Evolutionary conservation across 2,888 invertebrate species (phyloP).

Genomic region (Tenthredo livida): DNA sequence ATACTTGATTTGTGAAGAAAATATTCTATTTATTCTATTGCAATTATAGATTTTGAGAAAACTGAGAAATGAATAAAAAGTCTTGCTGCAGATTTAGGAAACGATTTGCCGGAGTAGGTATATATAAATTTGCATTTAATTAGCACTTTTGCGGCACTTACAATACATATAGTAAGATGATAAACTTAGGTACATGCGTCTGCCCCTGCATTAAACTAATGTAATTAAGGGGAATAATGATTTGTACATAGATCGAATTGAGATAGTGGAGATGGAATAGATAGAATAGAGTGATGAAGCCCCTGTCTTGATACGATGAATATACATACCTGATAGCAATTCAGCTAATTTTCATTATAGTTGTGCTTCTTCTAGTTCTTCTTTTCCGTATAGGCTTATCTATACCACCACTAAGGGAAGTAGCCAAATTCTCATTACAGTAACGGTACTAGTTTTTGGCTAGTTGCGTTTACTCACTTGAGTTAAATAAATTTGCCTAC

Average conservation of each 20-base stretch:
- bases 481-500: constrained; percentile 16
- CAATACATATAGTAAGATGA: neutral
- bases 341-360: neutral
- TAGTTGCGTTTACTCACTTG: neutral
- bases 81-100: neutral
- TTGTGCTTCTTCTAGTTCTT: too few species aligned
- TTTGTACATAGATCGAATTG: constrained; percentile 4
- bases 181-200: neutral
- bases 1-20: neutral
- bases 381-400: too few species aligned
- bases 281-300: neutral
- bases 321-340: neutral
- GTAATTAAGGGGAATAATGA: constrained; percentile 16
- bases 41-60: too few species aligned
- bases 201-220: neutral
- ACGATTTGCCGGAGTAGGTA: neutral
- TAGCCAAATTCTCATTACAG: too few species aligned
- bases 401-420: too few species aligned
- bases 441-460: neutral
- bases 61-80: too few species aligned
- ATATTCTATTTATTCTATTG: neutral
- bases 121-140: neutral
- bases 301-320: neutral
- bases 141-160: neutral
- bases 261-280: constrained; percentile 1